A percentile compares a stretch with the other conserved stretches of the same genome.
Evolutionary conservation across 2,797 vertebrate genomes (phyloP).

Genomic region (Vipera ursinii): DNA sequence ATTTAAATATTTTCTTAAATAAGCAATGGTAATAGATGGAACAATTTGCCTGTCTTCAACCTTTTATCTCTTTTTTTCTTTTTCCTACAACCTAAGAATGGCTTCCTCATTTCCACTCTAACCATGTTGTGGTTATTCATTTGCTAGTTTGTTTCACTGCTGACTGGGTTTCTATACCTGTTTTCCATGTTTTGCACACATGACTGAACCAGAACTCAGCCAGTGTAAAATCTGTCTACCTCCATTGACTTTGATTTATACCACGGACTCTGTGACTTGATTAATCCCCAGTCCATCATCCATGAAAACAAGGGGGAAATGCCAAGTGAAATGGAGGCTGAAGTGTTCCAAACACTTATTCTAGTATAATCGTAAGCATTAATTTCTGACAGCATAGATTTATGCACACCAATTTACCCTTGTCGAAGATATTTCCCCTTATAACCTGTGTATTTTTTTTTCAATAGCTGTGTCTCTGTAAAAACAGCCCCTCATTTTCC

Average conservation of each 20-base stretch:
- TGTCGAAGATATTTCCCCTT: not conserved
- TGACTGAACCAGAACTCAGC: constrained; percentile 2
- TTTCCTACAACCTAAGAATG: not conserved
- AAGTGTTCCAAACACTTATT: not conserved
- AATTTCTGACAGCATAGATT: not conserved
- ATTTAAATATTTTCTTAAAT: not conserved
- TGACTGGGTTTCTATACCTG: not conserved
- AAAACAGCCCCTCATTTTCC: not conserved
- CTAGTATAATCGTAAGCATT: not conserved
- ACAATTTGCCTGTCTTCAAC: not conserved
- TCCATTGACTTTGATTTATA: constrained; percentile 26
- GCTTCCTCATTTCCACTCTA: not conserved
- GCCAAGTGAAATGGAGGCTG: not conserved
- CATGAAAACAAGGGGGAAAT: not conserved
- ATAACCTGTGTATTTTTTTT: not conserved
- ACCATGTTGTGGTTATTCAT: not conserved
- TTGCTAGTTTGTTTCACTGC: not conserved
- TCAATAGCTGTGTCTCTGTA: not conserved
- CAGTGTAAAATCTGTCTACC: constrained; percentile 3
- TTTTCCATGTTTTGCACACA: not conserved
- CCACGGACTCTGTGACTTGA: constrained; percentile 6
- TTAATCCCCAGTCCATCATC: constrained; percentile 8
- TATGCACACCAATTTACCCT: not conserved
- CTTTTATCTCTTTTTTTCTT: not conserved
- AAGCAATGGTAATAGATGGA: not conserved